phyloP scores from a whole-genome alignment of 2,888 invertebrate species.

The Philhelius pedissequus region DNA sequence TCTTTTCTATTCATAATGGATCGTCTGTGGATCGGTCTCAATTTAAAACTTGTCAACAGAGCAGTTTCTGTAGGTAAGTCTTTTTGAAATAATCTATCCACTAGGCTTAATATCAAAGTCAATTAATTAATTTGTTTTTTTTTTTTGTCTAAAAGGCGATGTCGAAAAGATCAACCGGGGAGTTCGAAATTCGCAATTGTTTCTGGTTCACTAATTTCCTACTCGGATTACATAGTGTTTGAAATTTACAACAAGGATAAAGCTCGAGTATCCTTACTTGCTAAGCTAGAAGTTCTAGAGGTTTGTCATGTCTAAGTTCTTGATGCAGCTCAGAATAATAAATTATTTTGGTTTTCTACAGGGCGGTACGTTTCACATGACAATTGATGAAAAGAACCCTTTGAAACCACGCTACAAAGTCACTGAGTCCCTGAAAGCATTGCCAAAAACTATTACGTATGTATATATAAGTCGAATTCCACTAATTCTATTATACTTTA shows the following conservation, averaged over 20 bases:
- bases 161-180: conserved; percentile 86
- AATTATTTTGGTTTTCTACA: conserved; percentile 61
- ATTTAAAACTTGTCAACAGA: conserved; percentile 98
- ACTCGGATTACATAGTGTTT: conserved; percentile 84
- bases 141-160: conserved; percentile 80
- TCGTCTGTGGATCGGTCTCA: conserved; percentile 90
- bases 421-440: conserved; percentile 86
- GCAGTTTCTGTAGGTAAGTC: conserved; percentile 94
- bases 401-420: conserved; percentile 87
- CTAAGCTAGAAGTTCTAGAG: conserved; percentile 76
- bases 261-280: conserved; percentile 74
- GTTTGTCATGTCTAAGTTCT: conserved; percentile 41
- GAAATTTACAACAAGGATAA: conserved; percentile 84
- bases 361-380: conserved; percentile 90
- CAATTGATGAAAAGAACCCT: conserved; percentile 91
- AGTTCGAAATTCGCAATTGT: conserved; percentile 87
- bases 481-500: background rate
- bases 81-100: too few species aligned
- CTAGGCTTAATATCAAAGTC: background rate
- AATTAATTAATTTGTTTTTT: background rate
- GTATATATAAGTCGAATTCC: conserved; percentile 74
- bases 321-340: background rate
- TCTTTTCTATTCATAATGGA: conserved; percentile 71
- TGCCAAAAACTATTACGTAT: conserved; percentile 86
- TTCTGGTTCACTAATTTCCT: conserved; percentile 83